Conservation (phyloP, 1,140 invertebrate genomes). For the Drosophila carrolli region DNA sequence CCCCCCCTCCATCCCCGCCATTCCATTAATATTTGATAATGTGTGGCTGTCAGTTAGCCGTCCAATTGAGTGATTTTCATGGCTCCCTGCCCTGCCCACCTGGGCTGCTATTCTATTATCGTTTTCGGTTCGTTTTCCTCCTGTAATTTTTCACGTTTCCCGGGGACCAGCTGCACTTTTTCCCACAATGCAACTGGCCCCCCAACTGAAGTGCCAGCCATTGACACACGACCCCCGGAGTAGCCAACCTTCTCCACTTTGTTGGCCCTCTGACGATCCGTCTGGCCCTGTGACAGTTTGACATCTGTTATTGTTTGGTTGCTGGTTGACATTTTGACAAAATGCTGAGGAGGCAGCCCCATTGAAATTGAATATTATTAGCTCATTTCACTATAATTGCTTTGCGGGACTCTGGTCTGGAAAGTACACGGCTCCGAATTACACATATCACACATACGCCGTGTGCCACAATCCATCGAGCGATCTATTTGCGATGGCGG, state of each 20-base stretch:
- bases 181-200: slow-evolving; percentile 49
- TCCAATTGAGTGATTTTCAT: slow-evolving; percentile 80
- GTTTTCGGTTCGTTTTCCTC: slow-evolving; percentile 34
- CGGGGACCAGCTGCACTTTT: slow-evolving; percentile 56
- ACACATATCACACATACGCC: slow-evolving; percentile 64
- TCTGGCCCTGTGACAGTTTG: slow-evolving; percentile 69
- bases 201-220: slow-evolving; percentile 45
- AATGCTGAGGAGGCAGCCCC: slow-evolving; percentile 47
- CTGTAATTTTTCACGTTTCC: slow-evolving; percentile 61
- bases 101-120: slow-evolving; percentile 39
- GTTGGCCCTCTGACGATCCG: slow-evolving; percentile 2
- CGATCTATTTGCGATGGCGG: slow-evolving; percentile 24
- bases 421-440: slow-evolving; percentile 36
- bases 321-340: slow-evolving; percentile 72
- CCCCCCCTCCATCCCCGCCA: too few species aligned
- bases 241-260: background rate
- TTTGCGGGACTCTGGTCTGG: background rate
- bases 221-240: slow-evolving; percentile 42
- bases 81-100: slow-evolving; percentile 12
- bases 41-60: slow-evolving; percentile 76
- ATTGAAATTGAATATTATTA: slow-evolving; percentile 76
- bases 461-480: slow-evolving; percentile 3
- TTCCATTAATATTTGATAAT: slow-evolving; percentile 81
- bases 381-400: slow-evolving; percentile 65
- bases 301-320: slow-evolving; percentile 58